These are phyloP conservation scores for Blomia tropicalis DNA, from an alignment of 2,888 invertebrate species.

Conservation along the genomic window DNA sequence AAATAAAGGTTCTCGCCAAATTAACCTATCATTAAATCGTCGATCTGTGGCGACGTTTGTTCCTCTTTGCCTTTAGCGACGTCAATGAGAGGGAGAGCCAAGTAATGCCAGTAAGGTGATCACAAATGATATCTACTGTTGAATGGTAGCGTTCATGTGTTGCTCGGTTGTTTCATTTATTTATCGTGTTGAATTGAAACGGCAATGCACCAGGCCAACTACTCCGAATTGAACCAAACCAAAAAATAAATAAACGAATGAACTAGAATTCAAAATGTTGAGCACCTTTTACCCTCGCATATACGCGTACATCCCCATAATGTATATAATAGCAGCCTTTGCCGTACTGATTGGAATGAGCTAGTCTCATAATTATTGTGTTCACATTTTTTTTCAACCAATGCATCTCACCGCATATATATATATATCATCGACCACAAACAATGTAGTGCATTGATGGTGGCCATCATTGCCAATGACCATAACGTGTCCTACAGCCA, in stretches of 20 bases:
- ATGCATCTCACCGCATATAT: too few species aligned
- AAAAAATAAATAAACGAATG: too few species aligned
- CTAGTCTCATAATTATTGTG: slow-evolving; percentile 15
- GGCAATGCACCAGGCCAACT: not conserved
- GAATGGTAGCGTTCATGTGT: not conserved
- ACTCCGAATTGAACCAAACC: too few species aligned
- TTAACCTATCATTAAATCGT: slow-evolving; percentile 23
- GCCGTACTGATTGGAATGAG: slow-evolving; percentile 6
- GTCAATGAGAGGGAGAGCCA: too few species aligned
- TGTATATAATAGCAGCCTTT: slow-evolving; percentile 13
- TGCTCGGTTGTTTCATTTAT: too few species aligned
- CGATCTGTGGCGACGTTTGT: slow-evolving; percentile 23
- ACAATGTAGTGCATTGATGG: slow-evolving; percentile 3
- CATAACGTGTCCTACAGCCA: too few species aligned
- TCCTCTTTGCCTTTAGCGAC: not conserved
- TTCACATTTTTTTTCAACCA: too few species aligned
- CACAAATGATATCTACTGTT: slow-evolving; percentile 7
- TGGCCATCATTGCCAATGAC: slow-evolving; percentile 5
- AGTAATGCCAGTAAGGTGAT: slow-evolving; percentile 5
- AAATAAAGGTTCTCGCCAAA: slow-evolving; percentile 12
- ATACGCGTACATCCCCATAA: too few species aligned
- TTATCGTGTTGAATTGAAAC: too few species aligned
- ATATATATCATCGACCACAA: slow-evolving; percentile 9
- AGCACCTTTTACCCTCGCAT: too few species aligned
- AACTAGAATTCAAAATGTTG: too few species aligned